Conservation (phyloP, 2,113 vertebrate species). For the Pseudorasbora parva region DNA sequence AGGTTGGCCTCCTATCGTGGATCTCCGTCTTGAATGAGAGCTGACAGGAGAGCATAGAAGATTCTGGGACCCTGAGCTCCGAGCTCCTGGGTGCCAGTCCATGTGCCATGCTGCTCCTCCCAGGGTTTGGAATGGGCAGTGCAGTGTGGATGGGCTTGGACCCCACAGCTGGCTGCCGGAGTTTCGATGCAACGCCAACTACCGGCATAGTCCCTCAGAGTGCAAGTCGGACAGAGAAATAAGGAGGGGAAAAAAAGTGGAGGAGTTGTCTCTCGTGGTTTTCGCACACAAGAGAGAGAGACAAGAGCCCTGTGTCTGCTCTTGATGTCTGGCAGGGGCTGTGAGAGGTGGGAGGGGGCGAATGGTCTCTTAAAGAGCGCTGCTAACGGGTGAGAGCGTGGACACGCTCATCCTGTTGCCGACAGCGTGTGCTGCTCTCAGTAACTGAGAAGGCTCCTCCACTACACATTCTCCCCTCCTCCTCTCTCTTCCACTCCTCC, state of each 20-base stretch:
- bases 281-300: slow-evolving; percentile 44
- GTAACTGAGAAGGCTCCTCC: slow-evolving; percentile 70
- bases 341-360: slow-evolving; percentile 5
- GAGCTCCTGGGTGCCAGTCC: slow-evolving; percentile 78
- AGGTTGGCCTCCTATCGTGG: slow-evolving; percentile 72
- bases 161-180: slow-evolving; percentile 85
- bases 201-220: slow-evolving; percentile 85
- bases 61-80: slow-evolving; percentile 75
- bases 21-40: slow-evolving; percentile 84
- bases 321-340: slow-evolving; percentile 50
- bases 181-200: slow-evolving; percentile 93
- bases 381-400: slow-evolving; percentile 67
- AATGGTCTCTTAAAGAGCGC: slow-evolving; percentile 12
- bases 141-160: slow-evolving; percentile 90
- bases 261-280: slow-evolving; percentile 33
- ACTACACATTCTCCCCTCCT: slow-evolving; percentile 64
- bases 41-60: slow-evolving; percentile 82
- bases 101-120: slow-evolving; percentile 72
- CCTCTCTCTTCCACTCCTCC: slow-evolving; percentile 73
- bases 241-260: slow-evolving; percentile 46
- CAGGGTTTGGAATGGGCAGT: slow-evolving; percentile 85
- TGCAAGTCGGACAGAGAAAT: slow-evolving; percentile 17
- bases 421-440: slow-evolving; percentile 68
- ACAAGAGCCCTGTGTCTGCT: slow-evolving; percentile 54
- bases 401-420: slow-evolving; percentile 73